These are phyloP conservation scores for Psylliodes chrysocephalus DNA, from an alignment of 2,888 invertebrate species.

Conservation along the genomic window DNA sequence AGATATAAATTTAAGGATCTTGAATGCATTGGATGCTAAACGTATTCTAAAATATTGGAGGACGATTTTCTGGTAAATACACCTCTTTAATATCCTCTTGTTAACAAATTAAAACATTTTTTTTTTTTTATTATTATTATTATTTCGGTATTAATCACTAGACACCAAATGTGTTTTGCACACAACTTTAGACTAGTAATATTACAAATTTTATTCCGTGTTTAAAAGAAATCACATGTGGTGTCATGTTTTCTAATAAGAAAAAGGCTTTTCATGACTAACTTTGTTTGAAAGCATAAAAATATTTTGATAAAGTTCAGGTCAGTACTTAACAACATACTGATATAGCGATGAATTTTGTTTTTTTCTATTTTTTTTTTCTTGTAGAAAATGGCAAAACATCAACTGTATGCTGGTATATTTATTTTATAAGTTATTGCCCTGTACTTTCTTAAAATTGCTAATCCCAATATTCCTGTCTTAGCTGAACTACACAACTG, in stretches of 20 bases:
- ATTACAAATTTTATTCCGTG: too few relatives aligned
- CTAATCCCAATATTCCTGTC: too few relatives aligned
- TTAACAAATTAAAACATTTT: conserved; percentile 19
- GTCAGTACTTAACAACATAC: not conserved
- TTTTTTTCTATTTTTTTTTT: too few relatives aligned
- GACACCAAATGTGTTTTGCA: conserved; percentile 13
- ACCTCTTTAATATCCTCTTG: conserved; percentile 24
- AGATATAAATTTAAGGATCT: conserved; percentile 14
- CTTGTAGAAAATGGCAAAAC: too few relatives aligned
- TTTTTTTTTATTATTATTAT: not conserved
- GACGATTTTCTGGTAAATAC: conserved; percentile 33
- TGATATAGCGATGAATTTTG: too few relatives aligned
- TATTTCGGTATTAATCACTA: not conserved
- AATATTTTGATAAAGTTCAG: conserved; percentile 1
- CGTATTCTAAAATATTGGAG: conserved; percentile 21
- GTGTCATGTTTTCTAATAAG: not conserved
- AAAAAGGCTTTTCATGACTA: conserved; percentile 2
- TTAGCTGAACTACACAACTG: too few relatives aligned
- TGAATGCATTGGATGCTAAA: not conserved
- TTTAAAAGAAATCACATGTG: conserved; percentile 10
- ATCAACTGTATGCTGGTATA: too few relatives aligned
- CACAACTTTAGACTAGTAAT: too few relatives aligned
- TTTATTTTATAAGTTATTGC: too few relatives aligned
- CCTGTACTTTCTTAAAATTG: too few relatives aligned
- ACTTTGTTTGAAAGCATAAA: not conserved